Conservation (phyloP, 2,888 invertebrate genomes). For the Agrilus mali region DNA sequence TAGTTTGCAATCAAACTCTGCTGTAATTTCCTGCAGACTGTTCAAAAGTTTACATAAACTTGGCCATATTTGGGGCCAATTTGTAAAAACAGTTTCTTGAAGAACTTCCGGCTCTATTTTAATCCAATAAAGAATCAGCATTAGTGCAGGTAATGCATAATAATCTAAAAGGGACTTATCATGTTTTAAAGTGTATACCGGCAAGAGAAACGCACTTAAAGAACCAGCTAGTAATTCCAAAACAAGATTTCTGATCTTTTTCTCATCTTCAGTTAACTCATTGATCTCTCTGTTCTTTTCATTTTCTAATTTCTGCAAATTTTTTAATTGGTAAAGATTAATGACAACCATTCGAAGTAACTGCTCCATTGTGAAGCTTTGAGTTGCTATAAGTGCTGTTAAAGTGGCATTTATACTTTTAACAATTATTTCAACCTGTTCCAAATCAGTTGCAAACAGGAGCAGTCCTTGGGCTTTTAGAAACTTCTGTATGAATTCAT, state of each 20-base stretch:
- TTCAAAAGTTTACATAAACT: slow-evolving; percentile 65
- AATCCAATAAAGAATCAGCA: slow-evolving; percentile 65
- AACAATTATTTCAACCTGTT: slow-evolving; percentile 47
- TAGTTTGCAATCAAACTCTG: slow-evolving; percentile 38
- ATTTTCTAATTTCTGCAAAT: slow-evolving; percentile 39
- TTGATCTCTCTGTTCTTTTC: slow-evolving; percentile 24
- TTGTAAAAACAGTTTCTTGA: slow-evolving; percentile 40
- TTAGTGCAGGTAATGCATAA: slow-evolving; percentile 64
- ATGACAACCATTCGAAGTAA: slow-evolving; percentile 67
- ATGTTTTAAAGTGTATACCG: slow-evolving; percentile 55
- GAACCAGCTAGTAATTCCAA: slow-evolving; percentile 51
- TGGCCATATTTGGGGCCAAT: slow-evolving; percentile 62
- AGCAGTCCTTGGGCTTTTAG: slow-evolving; percentile 49
- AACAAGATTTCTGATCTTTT: slow-evolving; percentile 42
- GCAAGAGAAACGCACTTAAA: slow-evolving; percentile 54
- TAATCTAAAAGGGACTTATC: slow-evolving; percentile 47
- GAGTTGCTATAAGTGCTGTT: slow-evolving; percentile 64
- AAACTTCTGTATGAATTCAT: slow-evolving; percentile 45
- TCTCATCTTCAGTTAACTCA: slow-evolving; percentile 45
- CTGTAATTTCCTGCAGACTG: slow-evolving; percentile 41
- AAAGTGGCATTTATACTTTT: slow-evolving; percentile 56
- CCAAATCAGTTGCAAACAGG: slow-evolving; percentile 40
- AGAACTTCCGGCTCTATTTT: slow-evolving; percentile 41
- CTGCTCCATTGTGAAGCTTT: slow-evolving; percentile 62
- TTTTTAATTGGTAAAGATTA: slow-evolving; percentile 58